A percentile compares a stretch with the other conserved stretches of the same genome.
Conservation (phyloP, 2,888 invertebrate genomes). For the Zaprionus lineosus region DNA sequence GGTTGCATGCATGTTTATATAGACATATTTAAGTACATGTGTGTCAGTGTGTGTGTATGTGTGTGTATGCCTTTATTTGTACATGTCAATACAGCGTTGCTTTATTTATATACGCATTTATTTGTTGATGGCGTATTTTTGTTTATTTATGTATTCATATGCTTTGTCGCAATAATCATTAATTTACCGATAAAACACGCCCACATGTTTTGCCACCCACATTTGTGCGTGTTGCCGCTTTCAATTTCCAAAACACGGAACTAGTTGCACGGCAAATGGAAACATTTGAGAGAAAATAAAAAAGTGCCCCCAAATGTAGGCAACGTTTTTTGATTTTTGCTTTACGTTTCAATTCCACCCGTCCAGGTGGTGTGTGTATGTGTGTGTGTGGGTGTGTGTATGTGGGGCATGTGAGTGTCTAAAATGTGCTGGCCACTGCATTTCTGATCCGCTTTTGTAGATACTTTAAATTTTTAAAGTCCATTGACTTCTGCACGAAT, state of each 20-base stretch:
- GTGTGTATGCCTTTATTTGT: not conserved
- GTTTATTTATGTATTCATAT: constrained; percentile 74
- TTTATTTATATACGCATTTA: constrained; percentile 66
- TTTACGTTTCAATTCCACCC: not conserved
- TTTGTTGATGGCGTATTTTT: constrained; percentile 75
- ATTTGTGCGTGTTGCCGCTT: constrained; percentile 36
- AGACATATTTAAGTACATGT: not conserved
- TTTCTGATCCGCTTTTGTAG: too few species aligned
- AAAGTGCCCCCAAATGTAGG: constrained; percentile 30
- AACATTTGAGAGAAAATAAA: constrained; percentile 42
- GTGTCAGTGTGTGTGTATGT: not conserved
- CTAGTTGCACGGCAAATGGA: too few species aligned
- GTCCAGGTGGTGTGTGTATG: not conserved
- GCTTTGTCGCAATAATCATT: constrained; percentile 75
- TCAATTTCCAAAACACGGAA: too few species aligned
- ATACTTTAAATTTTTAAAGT: constrained; percentile 13
- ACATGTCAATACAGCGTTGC: too few species aligned
- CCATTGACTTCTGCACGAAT: constrained; percentile 33
- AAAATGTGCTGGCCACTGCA: constrained; percentile 14
- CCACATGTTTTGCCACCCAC: constrained; percentile 18
- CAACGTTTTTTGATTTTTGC: constrained; percentile 22
- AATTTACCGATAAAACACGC: constrained; percentile 70
- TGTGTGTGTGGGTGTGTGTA: not conserved
- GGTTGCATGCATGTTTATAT: constrained; percentile 3
- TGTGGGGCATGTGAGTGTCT: too few species aligned